These are phyloP conservation scores for honey bee (Apis mellifera) DNA, from an alignment of 1,140 invertebrate species.

Conservation along the genomic window DNA sequence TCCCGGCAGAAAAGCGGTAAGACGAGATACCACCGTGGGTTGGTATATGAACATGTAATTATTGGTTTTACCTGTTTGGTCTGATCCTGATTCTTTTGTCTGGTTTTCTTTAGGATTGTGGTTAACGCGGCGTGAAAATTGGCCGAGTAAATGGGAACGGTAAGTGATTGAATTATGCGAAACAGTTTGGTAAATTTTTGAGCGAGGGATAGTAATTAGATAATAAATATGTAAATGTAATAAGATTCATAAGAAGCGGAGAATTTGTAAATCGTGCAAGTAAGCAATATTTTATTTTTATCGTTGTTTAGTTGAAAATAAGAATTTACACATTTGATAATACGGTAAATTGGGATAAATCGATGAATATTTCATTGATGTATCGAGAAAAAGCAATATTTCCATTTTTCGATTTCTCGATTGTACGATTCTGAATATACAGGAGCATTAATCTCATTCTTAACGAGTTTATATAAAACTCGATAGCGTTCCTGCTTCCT, in stretches of 20 bases:
- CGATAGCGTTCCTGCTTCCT: slow-evolving; percentile 50
- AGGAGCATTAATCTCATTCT: slow-evolving; percentile 32
- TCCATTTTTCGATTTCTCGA: too few relatives aligned
- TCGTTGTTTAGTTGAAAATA: too few relatives aligned
- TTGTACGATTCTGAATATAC: neutral
- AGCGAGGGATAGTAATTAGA: too few relatives aligned
- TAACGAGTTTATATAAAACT: slow-evolving; percentile 45
- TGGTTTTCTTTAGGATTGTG: neutral
- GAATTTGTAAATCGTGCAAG: too few relatives aligned
- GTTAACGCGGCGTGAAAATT: neutral
- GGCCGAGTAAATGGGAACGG: neutral
- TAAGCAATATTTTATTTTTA: too few relatives aligned
- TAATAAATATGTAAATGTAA: too few relatives aligned
- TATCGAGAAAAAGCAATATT: too few relatives aligned
- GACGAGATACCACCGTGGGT: neutral
- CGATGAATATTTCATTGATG: too few relatives aligned
- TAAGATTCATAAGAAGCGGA: too few relatives aligned
- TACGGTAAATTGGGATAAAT: too few relatives aligned
- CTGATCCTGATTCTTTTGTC: neutral
- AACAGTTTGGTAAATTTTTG: neutral
- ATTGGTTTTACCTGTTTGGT: neutral
- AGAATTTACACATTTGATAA: too few relatives aligned
- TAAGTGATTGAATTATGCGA: neutral
- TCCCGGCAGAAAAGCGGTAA: neutral
- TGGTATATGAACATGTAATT: neutral